These are phyloP conservation scores for Gymnogyps californianus DNA, from an alignment of 2,113 vertebrate species.

Conservation along the genomic window DNA sequence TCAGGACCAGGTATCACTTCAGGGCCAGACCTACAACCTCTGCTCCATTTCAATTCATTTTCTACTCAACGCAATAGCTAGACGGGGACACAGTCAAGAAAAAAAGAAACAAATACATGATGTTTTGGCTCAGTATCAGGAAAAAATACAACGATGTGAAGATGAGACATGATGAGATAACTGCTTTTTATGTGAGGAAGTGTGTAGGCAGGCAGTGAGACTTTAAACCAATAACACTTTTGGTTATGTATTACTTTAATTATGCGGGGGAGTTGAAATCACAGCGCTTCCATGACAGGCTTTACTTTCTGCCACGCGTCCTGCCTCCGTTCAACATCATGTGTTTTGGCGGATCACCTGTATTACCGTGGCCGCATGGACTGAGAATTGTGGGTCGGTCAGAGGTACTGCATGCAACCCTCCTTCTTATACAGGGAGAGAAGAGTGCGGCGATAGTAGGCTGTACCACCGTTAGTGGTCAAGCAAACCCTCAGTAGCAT, in stretches of 20 bases:
- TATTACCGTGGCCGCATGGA: background rate
- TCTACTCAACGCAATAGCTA: background rate
- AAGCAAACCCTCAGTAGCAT: background rate
- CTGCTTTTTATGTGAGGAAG: background rate
- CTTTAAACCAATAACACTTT: background rate
- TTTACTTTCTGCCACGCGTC: background rate
- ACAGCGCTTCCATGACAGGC: background rate
- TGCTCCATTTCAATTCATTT: background rate
- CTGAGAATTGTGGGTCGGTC: accelerated
- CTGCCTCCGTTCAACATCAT: accelerated
- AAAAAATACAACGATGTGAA: background rate
- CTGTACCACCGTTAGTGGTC: background rate
- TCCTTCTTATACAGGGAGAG: background rate
- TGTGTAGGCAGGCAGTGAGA: background rate
- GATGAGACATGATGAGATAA: background rate
- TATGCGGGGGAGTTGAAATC: background rate
- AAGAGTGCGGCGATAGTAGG: background rate
- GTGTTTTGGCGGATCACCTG: background rate
- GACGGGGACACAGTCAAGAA: background rate
- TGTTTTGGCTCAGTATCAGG: background rate
- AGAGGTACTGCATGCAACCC: background rate
- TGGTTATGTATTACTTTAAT: background rate
- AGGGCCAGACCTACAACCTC: background rate
- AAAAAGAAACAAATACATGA: background rate
- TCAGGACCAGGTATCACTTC: background rate